Base-by-base conservation (phyloP, 2,113 vertebrate genomes). In the Ranitomeya variabilis region DNA sequence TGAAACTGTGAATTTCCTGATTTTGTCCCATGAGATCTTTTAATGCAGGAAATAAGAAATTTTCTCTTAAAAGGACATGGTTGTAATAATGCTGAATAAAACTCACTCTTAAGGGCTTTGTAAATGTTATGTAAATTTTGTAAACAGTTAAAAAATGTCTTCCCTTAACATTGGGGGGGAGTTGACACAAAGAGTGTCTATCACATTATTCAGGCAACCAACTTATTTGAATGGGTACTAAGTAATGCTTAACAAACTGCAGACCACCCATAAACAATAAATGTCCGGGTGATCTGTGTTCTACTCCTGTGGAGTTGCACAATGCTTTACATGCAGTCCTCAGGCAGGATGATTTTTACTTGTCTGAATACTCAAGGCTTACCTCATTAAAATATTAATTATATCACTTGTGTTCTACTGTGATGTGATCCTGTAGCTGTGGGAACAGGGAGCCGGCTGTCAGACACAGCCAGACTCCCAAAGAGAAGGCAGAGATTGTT, bases 281-380 rank as follows among this genome's bases (percentile, higher is more conserved):
- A 45, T 45, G 37, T 45, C 37, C 5, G 37, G 37, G 37, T 45
- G 37, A 45, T 45, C 1, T 45, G 37, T 5, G 37, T 45, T n/a
- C n/a, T n/a, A n/a, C 89, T 18, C 11, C 80, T 83, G 90, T 73
- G 69, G 88, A 51, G 83, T 90, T 93, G 90, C 90, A 91, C 90
- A 92, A 88, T 87, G 89, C 88, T 92, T 94, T 93, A 92, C 88
- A 93, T 91, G 90, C 91, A 89, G 91, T 90, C 89, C 90, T 84
- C 87, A 91, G 86, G 89, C 91, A 92, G 89, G 83, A 87, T 88
- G 90, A 91, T 77, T 90, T 82, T 90, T 94, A 91, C 23, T 74
- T 83, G 55, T 87, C 60, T 87, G 60, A 80, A 54, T 73, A 59
- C 8, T 55, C 74, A 67, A 79, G 19, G 51, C 60, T 59, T 23